These are phyloP conservation scores for Hypsibius dujardini DNA, from an alignment of 1,140 invertebrate genomes.

Conservation along the genomic window DNA sequence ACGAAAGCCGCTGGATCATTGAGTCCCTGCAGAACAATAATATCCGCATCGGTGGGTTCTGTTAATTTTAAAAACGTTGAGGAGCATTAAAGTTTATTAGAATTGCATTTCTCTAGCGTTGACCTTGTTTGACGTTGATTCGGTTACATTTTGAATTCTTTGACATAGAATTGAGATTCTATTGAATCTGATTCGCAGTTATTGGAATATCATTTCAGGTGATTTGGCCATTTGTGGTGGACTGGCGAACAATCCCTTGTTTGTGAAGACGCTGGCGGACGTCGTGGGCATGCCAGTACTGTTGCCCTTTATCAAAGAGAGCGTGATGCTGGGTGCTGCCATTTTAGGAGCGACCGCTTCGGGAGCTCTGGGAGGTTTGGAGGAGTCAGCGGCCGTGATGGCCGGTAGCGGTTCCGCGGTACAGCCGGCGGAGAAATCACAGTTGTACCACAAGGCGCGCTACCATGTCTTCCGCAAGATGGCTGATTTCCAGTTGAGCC, in stretches of 20 bases:
- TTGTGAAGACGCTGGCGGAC: constrained; percentile 66
- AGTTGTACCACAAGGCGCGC: constrained; percentile 23
- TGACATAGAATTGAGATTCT: too few species aligned
- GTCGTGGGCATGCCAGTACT: constrained; percentile 41
- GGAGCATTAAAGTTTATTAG: too few species aligned
- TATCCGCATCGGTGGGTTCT: constrained; percentile 44
- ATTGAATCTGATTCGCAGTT: too few species aligned
- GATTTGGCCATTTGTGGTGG: constrained; percentile 71
- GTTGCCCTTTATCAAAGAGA: constrained; percentile 46
- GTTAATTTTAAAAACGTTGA: too few species aligned
- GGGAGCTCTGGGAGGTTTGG: constrained; percentile 40
- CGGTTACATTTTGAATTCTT: too few species aligned
- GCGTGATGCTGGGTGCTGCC: constrained; percentile 65
- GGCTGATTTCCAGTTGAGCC: background rate
- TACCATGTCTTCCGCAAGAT: constrained; percentile 2
- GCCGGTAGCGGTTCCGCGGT: constrained; percentile 49
- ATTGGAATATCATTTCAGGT: too few species aligned
- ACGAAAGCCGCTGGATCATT: constrained; percentile 72
- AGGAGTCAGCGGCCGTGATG: constrained; percentile 52
- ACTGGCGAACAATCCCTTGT: constrained; percentile 61
- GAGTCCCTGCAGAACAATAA: constrained; percentile 47
- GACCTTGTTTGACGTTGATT: too few species aligned
- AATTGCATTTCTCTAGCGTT: too few species aligned
- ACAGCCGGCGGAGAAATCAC: constrained; percentile 34
- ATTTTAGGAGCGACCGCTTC: constrained; percentile 62